Evolutionary conservation across 2,888 invertebrate species (phyloP), one percentile per base, ranked within the genome.

Genomic region (Athripsodes cinereus): DNA sequence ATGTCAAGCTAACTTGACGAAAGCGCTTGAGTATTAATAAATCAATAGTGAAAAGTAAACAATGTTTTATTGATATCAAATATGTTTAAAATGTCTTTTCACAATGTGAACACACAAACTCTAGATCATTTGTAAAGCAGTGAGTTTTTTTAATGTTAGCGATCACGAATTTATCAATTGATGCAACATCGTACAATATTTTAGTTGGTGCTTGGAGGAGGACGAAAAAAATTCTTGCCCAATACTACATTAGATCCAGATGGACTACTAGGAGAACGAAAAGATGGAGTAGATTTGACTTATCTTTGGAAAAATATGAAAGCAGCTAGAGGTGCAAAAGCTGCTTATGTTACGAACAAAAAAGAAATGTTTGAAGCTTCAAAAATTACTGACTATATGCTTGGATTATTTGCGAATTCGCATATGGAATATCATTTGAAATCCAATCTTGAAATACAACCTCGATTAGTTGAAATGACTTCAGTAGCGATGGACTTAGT

Each of bases 181-280:
- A n/a, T n/a, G n/a, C n/a, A n/a, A n/a, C n/a, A n/a, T n/a, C n/a
- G n/a, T n/a, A n/a, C n/a, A 26, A 26, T 26, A 16, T 66, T 66
- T 1, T 68, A 87, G 80, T 81, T 89, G 0, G 78, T 90, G 13
- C 69, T 91, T 54, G 92, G 91, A 0, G 91, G 92, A 0, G 92
- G 91, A 0, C 76, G 88, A n/a, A 73, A 72, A 18, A 82, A 85
- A 63, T 86, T 92, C 67, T 67, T 85, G 10, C 82, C 86, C 0
- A 79, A 74, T 44, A 71, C 68, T 1, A 67, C 71, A 1, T 71
- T 65, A 52, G 88, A 85, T 67, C 69, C 67, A 0, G 77, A 81
- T 64, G 80, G 80, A 0, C 64, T 70, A 52, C 54, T 40, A 0
- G 82, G 85, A 0, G 66, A 72, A 47, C 72, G 85, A 52, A 69